phyloP scores from a whole-genome alignment of 1,140 invertebrate species.

The Andrena cerasifolii region DNA sequence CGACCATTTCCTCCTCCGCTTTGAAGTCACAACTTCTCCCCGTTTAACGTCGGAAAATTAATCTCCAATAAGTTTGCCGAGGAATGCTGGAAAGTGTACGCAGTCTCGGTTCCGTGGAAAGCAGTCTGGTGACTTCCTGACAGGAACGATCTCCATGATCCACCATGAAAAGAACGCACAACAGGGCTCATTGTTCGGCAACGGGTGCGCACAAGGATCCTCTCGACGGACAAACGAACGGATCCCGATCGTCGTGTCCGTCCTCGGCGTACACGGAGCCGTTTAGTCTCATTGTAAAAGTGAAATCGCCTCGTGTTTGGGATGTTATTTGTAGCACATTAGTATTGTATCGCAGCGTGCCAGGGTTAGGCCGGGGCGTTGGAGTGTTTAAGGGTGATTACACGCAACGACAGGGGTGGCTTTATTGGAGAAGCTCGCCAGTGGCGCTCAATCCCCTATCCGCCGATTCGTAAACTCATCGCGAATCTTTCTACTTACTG shows the following conservation, averaged over 20 bases:
- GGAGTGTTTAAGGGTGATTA: constrained; percentile 83
- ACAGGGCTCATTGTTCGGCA: constrained; percentile 34
- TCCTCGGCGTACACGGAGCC: constrained; percentile 49
- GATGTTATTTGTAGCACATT: constrained; percentile 83
- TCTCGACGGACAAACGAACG: constrained; percentile 47
- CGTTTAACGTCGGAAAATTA: no score
- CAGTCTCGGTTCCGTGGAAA: not conserved
- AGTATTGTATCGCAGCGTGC: constrained; percentile 80
- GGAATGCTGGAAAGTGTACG: no score
- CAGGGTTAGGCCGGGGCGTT: constrained; percentile 77
- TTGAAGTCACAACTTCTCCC: not conserved
- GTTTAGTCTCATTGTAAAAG: constrained; percentile 77
- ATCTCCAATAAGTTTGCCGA: no score
- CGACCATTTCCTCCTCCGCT: not conserved
- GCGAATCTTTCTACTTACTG: no score
- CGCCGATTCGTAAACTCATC: not conserved
- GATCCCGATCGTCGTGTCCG: constrained; percentile 29
- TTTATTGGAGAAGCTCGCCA: constrained; percentile 78
- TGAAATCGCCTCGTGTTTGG: constrained; percentile 81
- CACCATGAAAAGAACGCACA: constrained; percentile 21
- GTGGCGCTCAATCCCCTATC: constrained; percentile 69
- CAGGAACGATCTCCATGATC: not conserved
- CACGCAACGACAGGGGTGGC: constrained; percentile 81
- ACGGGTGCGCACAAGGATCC: constrained; percentile 31
- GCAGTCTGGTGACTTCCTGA: constrained; percentile 23